phyloP scores from a whole-genome alignment of 2,888 invertebrate species.

The Congeria kusceri region DNA sequence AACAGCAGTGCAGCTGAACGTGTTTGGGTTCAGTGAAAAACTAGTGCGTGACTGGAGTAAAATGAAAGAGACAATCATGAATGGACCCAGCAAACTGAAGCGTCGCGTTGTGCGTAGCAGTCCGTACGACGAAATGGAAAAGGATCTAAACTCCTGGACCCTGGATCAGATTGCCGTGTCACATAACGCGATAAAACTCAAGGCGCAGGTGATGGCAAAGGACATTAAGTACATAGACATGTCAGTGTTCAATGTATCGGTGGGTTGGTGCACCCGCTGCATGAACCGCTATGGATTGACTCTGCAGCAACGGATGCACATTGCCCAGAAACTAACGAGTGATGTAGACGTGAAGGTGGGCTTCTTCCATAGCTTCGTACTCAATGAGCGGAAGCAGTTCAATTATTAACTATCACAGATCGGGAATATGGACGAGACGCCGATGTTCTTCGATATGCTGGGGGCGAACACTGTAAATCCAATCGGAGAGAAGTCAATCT shows the following conservation, averaged over 20 bases:
- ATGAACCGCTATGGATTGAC: conserved; percentile 5
- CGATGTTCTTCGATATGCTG: conserved; percentile 20
- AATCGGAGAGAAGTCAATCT: conserved; percentile 1
- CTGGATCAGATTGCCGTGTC: not conserved
- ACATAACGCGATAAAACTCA: not conserved
- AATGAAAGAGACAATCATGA: conserved; percentile 2
- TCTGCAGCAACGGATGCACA: too few relatives aligned
- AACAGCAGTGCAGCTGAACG: too few relatives aligned
- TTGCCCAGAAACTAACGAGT: not conserved
- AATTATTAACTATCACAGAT: conserved; percentile 9
- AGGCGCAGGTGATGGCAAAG: not conserved
- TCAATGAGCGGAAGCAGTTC: not conserved
- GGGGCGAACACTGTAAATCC: not conserved
- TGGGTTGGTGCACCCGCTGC: conserved; percentile 7
- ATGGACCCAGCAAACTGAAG: conserved; percentile 2
- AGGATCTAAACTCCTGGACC: not conserved
- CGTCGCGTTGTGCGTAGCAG: not conserved
- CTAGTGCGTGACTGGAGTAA: conserved; percentile 14
- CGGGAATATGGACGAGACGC: conserved; percentile 27
- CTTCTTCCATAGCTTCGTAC: conserved; percentile 6
- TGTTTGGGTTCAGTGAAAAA: conserved; percentile 19
- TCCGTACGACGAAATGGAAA: not conserved
- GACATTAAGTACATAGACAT: conserved; percentile 12
- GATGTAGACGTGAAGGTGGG: not conserved
- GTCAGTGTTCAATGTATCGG: conserved; percentile 6